A percentile compares a stretch with the other conserved stretches of the same genome.
Evolutionary conservation across 2,113 vertebrate genomes (phyloP).

Genomic region (Hippocampus guttulatus): DNA sequence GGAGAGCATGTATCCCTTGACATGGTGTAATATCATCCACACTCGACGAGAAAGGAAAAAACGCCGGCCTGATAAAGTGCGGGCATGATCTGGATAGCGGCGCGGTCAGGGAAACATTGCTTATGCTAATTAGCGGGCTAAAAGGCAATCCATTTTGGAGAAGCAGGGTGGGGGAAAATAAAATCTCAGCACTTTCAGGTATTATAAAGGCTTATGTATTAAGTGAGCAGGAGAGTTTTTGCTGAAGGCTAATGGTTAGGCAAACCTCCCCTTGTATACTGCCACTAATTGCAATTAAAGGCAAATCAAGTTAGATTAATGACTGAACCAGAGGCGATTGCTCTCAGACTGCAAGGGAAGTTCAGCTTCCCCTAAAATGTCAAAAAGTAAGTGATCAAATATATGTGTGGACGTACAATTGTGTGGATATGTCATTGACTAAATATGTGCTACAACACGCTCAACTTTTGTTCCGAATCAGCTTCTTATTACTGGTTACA

Average conservation of each 20-base stretch:
- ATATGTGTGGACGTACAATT: no score
- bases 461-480: no score
- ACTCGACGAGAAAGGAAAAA: constrained; percentile 22
- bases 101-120: constrained; percentile 59
- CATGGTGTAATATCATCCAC: constrained; percentile 13
- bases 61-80: constrained; percentile 40
- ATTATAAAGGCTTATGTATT: not conserved
- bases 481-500: no score
- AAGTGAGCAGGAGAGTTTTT: not conserved
- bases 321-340: not conserved
- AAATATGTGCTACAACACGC: no score
- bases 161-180: constrained; percentile 20
- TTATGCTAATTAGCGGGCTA: constrained; percentile 64
- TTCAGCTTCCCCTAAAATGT: no score
- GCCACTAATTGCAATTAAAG: not conserved
- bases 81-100: constrained; percentile 51
- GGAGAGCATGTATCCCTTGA: constrained; percentile 33
- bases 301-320: not conserved
- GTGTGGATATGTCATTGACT: no score
- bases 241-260: not conserved
- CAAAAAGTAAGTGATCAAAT: no score
- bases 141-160: constrained; percentile 57
- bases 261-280: not conserved
- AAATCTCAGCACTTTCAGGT: constrained; percentile 29
- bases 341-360: no score